Conservation (phyloP, 1,140 invertebrate species). For the Drosophila cardini region DNA sequence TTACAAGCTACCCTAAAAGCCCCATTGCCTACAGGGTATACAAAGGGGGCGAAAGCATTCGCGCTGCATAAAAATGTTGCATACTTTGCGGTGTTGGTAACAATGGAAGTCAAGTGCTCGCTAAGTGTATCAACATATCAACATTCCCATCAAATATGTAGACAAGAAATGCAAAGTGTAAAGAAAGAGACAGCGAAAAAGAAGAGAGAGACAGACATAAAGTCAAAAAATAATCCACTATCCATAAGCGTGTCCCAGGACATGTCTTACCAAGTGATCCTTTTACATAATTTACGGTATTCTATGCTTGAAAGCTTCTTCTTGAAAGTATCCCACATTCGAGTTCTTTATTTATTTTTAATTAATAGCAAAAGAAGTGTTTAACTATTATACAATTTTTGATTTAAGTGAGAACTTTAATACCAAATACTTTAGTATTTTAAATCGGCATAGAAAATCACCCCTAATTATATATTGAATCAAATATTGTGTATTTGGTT, state of each 20-base stretch:
- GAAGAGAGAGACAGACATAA: too few species aligned
- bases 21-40: not conserved
- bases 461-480: too few species aligned
- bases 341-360: too few species aligned
- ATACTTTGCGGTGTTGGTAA: constrained; percentile 23
- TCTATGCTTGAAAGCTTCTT: too few species aligned
- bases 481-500: too few species aligned
- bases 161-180: not conserved
- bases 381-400: too few species aligned
- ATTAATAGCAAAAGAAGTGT: too few species aligned
- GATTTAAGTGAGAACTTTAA: too few species aligned
- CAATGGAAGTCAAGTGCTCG: constrained; percentile 40
- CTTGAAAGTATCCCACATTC: too few species aligned
- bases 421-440: too few species aligned
- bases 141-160: constrained; percentile 40
- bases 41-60: constrained; percentile 6
- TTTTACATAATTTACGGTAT: not conserved
- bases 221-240: not conserved
- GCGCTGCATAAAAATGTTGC: constrained; percentile 28
- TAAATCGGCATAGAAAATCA: too few species aligned
- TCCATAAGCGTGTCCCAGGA: not conserved
- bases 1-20: not conserved
- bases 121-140: constrained; percentile 56
- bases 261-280: constrained; percentile 1
- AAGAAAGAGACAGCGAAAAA: not conserved